Conservation (phyloP, 2,797 vertebrate genomes). For the Sandelia bainsii region DNA sequence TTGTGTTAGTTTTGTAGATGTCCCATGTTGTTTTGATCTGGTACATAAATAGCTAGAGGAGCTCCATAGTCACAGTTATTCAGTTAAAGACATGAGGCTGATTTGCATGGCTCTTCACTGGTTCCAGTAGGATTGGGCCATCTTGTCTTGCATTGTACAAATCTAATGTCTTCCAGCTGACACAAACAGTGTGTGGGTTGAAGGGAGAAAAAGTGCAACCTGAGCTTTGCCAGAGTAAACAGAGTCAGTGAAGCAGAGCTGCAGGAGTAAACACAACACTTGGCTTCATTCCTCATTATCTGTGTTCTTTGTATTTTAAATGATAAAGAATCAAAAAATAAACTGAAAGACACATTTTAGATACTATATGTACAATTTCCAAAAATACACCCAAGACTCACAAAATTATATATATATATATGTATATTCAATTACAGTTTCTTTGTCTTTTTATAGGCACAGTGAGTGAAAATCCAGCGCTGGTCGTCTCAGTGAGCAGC, state of each 20-base stretch:
- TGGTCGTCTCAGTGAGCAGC: neutral
- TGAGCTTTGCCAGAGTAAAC: constrained; percentile 9
- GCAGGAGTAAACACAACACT: neutral
- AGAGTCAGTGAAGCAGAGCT: constrained; percentile 1
- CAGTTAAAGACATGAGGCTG: neutral
- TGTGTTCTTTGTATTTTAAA: constrained; percentile 11
- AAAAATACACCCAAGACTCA: neutral
- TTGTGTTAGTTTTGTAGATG: neutral
- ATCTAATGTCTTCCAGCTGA: constrained; percentile 18
- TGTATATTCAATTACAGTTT: neutral
- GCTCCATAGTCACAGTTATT: neutral
- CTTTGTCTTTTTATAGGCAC: too few species aligned
- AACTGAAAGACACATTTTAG: neutral
- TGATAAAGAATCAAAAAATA: neutral
- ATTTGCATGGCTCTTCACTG: neutral
- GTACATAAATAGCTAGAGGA: neutral
- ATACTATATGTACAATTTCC: neutral
- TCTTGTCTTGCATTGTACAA: constrained; percentile 1
- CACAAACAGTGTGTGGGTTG: neutral
- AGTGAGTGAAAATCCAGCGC: constrained; percentile 6
- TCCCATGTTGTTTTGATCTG: neutral
- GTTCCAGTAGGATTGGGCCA: constrained; percentile 1
- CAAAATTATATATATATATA: neutral
- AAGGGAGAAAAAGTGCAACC: neutral
- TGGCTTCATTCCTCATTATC: neutral